Base-by-base conservation (phyloP, 2,797 vertebrate genomes). In the Numenius phaeopus region DNA sequence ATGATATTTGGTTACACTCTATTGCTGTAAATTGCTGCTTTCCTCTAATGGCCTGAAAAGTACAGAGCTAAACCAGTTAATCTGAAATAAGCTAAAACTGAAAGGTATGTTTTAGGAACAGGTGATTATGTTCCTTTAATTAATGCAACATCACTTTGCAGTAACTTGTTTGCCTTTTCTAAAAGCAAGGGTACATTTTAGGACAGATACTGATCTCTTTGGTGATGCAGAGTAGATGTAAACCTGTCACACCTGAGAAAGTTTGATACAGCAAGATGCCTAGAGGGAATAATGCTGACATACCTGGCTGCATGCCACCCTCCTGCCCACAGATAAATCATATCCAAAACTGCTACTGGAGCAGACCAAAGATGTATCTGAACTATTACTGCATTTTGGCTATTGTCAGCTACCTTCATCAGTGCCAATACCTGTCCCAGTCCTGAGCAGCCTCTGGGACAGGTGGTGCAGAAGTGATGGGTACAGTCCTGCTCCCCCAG, bases 1-100 rank as follows among this genome's bases (percentile, higher is more conserved):
- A 83, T 57, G 57, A 79, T 82, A 62, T 91, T 96, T 93, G 83
- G 76, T 95, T 97, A 93, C 80, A 91, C 52, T 89, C 84, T 83
- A 57, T 75, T 94, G 90, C 92, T 94, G 49, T 90, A 95, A 97
- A 96, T 96, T 92, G 66, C 75, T 80, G 39, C 67, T 94, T 89
- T 95, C 69, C 80, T 91, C 71, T 83, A 95, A 90, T 52, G 55
- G 77, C 59, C 82, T 94, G 58, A 86, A 89, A 84, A 94, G 44
- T 37, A 85, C 34, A 64, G 80, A 89, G 65, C 71, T 87, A 92
- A 97, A 91, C 34, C 67, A 73, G 65, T 77, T 96, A 94, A 89
- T 83, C 65, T 77, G 54, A 94, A 94, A 87, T 65, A 87, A 88
- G 14, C 32, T 79, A 79, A 92, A 95, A 83, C 47, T 2, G 2